Evolutionary conservation across 2,797 vertebrate genomes (phyloP), one percentile per base, ranked within the genome.

Genomic region (Enteromius viviparus): DNA sequence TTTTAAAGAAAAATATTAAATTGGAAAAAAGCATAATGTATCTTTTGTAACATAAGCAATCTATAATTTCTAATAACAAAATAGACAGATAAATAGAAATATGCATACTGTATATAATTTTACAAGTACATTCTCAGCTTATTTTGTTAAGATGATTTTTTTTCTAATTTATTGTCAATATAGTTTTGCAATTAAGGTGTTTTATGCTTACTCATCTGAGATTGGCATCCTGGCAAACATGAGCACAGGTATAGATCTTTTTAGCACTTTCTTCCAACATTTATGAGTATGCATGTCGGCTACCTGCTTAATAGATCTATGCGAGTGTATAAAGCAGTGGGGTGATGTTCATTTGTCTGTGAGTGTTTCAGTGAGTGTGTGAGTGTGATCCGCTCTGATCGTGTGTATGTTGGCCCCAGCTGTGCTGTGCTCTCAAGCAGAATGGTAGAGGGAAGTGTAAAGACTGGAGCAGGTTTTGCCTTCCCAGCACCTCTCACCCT

Each of bases 401-500:
- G 85, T 29, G 80, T 79, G 34, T 47, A 37, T 62, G 76, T 55
- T 68, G 84, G 84, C 87, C 92, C 89, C 89, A 91, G 91, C 91
- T 92, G 91, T 87, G 89, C 72, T 89, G 88, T 89, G 86, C 89
- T 90, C 62, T 92, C 87, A 90, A 89, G 89, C 89, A 92, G 88
- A 91, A 92, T 80, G 85, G 84, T 32, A 86, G 90, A 83, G 68
- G 77, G 87, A 93, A 90, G 91, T 94, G 92, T 90, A 90, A 93
- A 89, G 65, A 37, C 91, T 83, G 85, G 90, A 89, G 88, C 89
- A 90, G 89, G 89, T 88, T 82, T 76, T 76, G 87, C 86, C 87
- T 82, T 86, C 86, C 89, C 76, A 81, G 90, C 87, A 91, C 87
- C 91, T 88, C 68, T 91, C 91, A 89, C 90, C 91, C 87, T 89